phyloP scores from a whole-genome alignment of 2,888 invertebrate species.

The Nowickia ferox region DNA sequence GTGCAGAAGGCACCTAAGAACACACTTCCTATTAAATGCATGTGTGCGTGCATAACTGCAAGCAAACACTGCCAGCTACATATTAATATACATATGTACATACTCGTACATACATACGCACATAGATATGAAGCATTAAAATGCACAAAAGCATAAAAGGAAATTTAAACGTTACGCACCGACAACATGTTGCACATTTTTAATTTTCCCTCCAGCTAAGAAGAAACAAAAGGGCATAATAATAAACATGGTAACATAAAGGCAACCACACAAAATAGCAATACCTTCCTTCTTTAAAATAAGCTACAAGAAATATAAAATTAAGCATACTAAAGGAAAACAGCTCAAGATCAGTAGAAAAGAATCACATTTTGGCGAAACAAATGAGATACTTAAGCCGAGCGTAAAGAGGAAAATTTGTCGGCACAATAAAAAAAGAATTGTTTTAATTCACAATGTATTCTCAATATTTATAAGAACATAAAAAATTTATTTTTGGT shows the following conservation, averaged over 20 bases:
- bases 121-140: constrained; percentile 25
- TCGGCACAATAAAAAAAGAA: neutral
- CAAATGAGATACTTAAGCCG: neutral
- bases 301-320: constrained; percentile 9
- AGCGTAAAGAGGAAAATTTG: neutral
- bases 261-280: neutral
- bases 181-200: constrained; percentile 70
- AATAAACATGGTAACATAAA: neutral
- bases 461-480: no score
- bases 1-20: constrained; percentile 9
- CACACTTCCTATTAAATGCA: constrained; percentile 9
- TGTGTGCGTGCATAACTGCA: neutral
- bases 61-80: neutral
- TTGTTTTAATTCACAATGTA: no score
- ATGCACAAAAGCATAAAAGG: constrained; percentile 46
- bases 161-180: constrained; percentile 64
- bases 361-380: neutral
- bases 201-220: constrained; percentile 58
- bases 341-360: neutral
- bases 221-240: neutral
- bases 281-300: neutral
- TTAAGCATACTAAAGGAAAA: constrained; percentile 12
- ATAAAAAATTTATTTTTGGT: neutral
- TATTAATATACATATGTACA: no score
- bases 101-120: neutral